These are phyloP conservation scores for Microctenopoma steveboyesi DNA, from an alignment of 2,797 vertebrate species.

Conservation along the genomic window DNA sequence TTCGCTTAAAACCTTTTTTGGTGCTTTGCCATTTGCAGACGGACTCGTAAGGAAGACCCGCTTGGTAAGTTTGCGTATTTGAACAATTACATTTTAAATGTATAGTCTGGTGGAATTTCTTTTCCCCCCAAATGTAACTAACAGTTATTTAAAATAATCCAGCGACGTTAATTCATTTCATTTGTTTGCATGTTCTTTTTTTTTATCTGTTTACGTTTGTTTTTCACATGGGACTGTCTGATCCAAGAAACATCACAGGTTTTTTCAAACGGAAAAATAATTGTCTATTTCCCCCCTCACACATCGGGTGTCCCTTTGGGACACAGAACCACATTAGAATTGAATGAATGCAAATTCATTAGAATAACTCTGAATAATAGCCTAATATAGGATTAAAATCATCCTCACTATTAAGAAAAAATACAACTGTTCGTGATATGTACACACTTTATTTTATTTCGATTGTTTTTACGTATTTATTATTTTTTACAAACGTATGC, in stretches of 20 bases:
- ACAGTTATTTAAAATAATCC: background rate
- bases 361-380: slow-evolving; percentile 54
- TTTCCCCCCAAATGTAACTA: background rate
- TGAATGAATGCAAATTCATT: slow-evolving; percentile 68
- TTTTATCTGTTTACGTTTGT: background rate
- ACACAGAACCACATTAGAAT: slow-evolving; percentile 59
- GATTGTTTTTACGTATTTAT: background rate
- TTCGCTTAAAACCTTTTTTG: background rate
- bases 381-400: slow-evolving; percentile 46
- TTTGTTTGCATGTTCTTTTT: background rate
- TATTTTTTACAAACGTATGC: background rate
- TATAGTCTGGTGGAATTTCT: background rate
- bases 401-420: too few species aligned
- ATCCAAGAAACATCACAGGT: slow-evolving; percentile 84
- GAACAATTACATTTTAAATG: background rate
- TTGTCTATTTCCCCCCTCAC: slow-evolving; percentile 79
- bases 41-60: slow-evolving; percentile 1
- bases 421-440: too few species aligned
- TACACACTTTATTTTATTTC: background rate
- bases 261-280: slow-evolving; percentile 90
- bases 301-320: slow-evolving; percentile 73
- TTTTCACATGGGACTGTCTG: slow-evolving; percentile 80
- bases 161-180: background rate
- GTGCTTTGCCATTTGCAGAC: slow-evolving; percentile 9
- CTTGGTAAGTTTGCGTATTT: slow-evolving; percentile 57